phyloP scores from a whole-genome alignment of 2,888 invertebrate genomes.

The Hyppa rectilinea region DNA sequence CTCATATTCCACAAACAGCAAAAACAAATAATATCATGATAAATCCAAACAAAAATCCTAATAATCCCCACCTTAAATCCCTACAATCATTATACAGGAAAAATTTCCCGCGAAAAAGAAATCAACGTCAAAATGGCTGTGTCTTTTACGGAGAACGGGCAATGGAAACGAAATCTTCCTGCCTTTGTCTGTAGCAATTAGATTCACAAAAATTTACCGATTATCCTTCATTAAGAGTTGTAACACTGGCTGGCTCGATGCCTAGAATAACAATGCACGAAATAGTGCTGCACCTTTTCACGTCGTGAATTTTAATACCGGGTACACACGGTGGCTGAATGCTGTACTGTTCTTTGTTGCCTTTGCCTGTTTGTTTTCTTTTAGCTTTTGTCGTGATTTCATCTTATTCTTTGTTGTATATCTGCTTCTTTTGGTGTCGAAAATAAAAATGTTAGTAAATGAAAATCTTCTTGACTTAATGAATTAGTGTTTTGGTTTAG shows the following conservation, averaged over 20 bases:
- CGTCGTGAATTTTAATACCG: slow-evolving; percentile 74
- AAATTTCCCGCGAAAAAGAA: slow-evolving; percentile 4
- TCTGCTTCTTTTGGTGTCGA: slow-evolving; percentile 61
- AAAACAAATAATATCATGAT: background rate
- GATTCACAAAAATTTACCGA: slow-evolving; percentile 63
- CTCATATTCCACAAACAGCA: background rate
- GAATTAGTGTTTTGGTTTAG: background rate
- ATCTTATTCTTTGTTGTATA: slow-evolving; percentile 70
- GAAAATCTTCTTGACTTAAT: background rate
- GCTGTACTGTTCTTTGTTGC: slow-evolving; percentile 51
- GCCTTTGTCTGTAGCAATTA: slow-evolving; percentile 62
- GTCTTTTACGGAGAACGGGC: slow-evolving; percentile 35
- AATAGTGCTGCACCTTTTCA: slow-evolving; percentile 74
- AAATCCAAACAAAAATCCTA: slow-evolving; percentile 1
- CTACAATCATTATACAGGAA: slow-evolving; percentile 3
- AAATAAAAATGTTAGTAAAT: background rate
- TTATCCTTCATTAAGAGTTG: slow-evolving; percentile 67
- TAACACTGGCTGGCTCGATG: slow-evolving; percentile 64
- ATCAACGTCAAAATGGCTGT: slow-evolving; percentile 36
- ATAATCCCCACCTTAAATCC: slow-evolving; percentile 17
- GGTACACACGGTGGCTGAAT: slow-evolving; percentile 67
- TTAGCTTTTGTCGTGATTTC: slow-evolving; percentile 66
- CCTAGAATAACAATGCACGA: slow-evolving; percentile 75
- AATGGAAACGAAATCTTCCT: slow-evolving; percentile 51
- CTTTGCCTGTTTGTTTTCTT: slow-evolving; percentile 63